Evolutionary conservation across 2,113 vertebrate genomes (phyloP), one percentile per base, ranked within the genome.

Genomic region (Platichthys stellatus): DNA sequence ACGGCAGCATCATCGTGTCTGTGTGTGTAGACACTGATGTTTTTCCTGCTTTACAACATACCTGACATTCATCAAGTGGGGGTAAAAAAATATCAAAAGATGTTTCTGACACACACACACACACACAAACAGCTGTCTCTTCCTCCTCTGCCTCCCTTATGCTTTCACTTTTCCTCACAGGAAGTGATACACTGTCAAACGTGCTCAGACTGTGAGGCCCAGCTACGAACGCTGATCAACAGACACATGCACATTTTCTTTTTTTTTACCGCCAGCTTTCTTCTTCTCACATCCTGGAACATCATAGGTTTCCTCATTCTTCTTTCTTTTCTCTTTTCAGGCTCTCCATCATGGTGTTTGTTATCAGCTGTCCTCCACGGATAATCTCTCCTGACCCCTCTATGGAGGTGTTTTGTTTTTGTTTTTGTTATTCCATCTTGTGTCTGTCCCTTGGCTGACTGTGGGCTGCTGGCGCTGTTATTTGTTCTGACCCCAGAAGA

Each of bases 181-280:
- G 64, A 85, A 88, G 84, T 81, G 85, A 92, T 92, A 90, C 89
- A 68, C 77, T 69, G 76, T 85, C 87, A 84, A 74, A 91, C 84
- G 67, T 76, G 77, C 90, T 89, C 86, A 83, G 76, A 54, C 74
- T 74, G 60, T 77, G 71, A 62, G 54, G 58, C 51, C 69, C 21
- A 11, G 67, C 73, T 56, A 21, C 77, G 63, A n/a, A 67, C 60
- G 17, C 74, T 75, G 73, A 73, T 76, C 35, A 0, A 59, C 67
- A 83, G 71, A 65, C 51, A 17, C 18, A 13, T 1, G 21, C 6
- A 14, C n/a, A n/a, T n/a, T 88, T 71, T 71, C 63, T 72, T 77
- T 78, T 58, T 23, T 79, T 78, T 58, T 23, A 7, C 47, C 24
- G 35, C 20, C 51, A 2, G 20, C 20, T 53, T 53, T 53, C 51